Evolutionary conservation across 2,888 invertebrate species (phyloP).

Genomic region (Tolmerus cingulatus): DNA sequence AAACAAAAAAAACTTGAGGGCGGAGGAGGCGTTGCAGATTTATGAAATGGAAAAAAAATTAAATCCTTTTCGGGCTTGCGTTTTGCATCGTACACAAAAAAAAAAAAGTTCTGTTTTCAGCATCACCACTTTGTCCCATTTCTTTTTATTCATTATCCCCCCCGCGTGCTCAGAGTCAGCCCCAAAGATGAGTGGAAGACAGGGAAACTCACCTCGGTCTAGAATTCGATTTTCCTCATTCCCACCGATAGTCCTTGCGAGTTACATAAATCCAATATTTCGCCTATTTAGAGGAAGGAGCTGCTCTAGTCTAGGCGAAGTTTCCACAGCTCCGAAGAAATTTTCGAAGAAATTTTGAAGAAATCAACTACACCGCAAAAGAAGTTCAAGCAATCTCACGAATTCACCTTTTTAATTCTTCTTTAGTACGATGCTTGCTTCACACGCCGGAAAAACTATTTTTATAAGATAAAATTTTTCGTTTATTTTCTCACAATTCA

Average conservation of each 20-base stretch:
- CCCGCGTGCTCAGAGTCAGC: background rate
- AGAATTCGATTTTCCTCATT: constrained; percentile 13
- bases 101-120: background rate
- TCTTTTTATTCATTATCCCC: background rate
- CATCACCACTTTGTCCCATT: background rate
- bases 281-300: background rate
- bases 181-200: background rate
- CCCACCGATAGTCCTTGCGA: background rate
- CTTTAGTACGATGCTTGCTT: background rate
- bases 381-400: background rate
- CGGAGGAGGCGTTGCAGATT: background rate
- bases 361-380: background rate
- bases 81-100: background rate
- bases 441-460: background rate
- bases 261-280: constrained; percentile 21
- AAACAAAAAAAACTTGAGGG: background rate
- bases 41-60: background rate
- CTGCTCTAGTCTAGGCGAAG: background rate
- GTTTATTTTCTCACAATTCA: background rate
- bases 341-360: background rate
- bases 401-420: background rate
- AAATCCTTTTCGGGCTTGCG: background rate
- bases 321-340: background rate
- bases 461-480: background rate
- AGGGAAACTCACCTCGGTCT: constrained; percentile 12